phyloP scores from a whole-genome alignment of 1,140 invertebrate species.

The Cylas formicarius region DNA sequence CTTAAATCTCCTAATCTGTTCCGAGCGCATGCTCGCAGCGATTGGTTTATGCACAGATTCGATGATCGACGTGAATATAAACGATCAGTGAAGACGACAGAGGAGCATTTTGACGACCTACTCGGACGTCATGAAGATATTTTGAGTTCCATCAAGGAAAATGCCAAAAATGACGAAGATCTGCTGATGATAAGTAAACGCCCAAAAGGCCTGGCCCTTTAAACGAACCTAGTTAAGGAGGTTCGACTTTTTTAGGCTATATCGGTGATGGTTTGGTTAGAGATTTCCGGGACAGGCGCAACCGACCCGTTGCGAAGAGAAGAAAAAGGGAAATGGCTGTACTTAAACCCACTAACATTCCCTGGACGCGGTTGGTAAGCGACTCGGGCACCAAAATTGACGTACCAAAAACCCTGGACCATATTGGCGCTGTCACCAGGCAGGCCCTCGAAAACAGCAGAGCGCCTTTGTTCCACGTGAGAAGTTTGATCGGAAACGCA shows the following conservation, averaged over 20 bases:
- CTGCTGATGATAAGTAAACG: constrained; percentile 22
- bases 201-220: too few relatives aligned
- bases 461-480: constrained; percentile 35
- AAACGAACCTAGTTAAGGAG: too few relatives aligned
- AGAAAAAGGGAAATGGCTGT: constrained; percentile 6
- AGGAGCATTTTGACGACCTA: constrained; percentile 12
- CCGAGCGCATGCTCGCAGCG: too few relatives aligned
- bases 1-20: too few relatives aligned
- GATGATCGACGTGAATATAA: too few relatives aligned
- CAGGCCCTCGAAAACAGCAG: constrained; percentile 34
- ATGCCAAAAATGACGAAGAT: constrained; percentile 10
- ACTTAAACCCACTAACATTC: not conserved
- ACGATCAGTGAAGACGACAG: too few relatives aligned
- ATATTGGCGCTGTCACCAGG: constrained; percentile 31
- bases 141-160: constrained; percentile 3
- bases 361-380: constrained; percentile 11
- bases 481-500: constrained; percentile 31
- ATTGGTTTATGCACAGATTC: too few relatives aligned
- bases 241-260: constrained; percentile 2
- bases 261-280: constrained; percentile 1
- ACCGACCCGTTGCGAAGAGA: constrained; percentile 5
- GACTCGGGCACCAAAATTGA: constrained; percentile 17
- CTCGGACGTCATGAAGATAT: constrained; percentile 11
- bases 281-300: not conserved
- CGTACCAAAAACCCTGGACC: constrained; percentile 21